phyloP scores from a whole-genome alignment of 2,113 vertebrate genomes.

The Entelurus aequoreus region DNA sequence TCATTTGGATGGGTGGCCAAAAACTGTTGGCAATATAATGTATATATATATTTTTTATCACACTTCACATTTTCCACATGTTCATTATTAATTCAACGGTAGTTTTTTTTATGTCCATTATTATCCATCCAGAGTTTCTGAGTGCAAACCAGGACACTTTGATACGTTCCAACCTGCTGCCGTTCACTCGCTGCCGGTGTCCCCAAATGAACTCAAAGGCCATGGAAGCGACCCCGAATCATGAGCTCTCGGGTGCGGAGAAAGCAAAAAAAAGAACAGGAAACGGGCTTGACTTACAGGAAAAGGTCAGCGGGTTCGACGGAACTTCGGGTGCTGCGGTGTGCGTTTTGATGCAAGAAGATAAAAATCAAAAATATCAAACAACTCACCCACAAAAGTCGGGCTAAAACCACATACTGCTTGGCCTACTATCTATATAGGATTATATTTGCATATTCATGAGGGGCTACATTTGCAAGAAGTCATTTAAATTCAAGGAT shows the following conservation, averaged over 20 bases:
- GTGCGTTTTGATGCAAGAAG: neutral
- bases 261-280: too few species aligned
- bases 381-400: neutral
- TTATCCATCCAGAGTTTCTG: neutral
- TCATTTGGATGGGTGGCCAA: too few species aligned
- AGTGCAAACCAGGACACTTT: neutral
- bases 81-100: too few species aligned
- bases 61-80: too few species aligned
- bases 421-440: too few species aligned
- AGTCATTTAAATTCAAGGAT: constrained; percentile 4
- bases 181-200: neutral
- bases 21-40: too few species aligned
- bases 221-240: neutral
- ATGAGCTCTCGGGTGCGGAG: constrained; percentile 1
- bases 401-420: too few species aligned
- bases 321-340: neutral
- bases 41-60: too few species aligned
- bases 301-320: neutral
- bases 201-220: neutral
- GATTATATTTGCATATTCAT: constrained; percentile 3
- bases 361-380: neutral
- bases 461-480: neutral
- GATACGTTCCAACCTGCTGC: neutral
- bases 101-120: too few species aligned
- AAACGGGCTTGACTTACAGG: neutral